Evolutionary conservation across 2,797 vertebrate genomes (phyloP).

Genomic region (Gobio occitaniae): DNA sequence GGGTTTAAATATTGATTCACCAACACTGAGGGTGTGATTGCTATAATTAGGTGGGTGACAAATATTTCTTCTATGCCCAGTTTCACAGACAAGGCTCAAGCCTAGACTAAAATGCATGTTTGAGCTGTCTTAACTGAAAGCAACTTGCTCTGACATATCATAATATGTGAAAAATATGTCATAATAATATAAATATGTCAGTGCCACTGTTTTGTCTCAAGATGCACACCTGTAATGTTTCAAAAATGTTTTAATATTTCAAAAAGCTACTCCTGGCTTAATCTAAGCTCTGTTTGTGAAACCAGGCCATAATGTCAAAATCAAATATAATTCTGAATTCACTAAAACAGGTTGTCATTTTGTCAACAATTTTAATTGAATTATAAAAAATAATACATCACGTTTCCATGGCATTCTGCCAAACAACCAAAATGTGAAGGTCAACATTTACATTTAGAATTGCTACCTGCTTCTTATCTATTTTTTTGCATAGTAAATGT

Average conservation of each 20-base stretch:
- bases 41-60: constrained; percentile 6
- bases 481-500: constrained; percentile 26
- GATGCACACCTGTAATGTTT: neutral
- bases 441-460: constrained; percentile 32
- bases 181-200: neutral
- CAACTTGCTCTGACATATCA: neutral
- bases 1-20: constrained; percentile 42
- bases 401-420: neutral
- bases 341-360: neutral
- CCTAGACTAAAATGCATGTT: neutral
- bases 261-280: neutral
- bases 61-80: neutral
- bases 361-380: neutral
- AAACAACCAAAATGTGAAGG: neutral
- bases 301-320: neutral
- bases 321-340: neutral
- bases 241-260: neutral
- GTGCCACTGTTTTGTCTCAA: neutral
- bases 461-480: constrained; percentile 14
- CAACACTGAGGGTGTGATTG: neutral
- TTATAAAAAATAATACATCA: neutral
- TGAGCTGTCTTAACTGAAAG: neutral
- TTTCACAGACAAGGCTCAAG: neutral
- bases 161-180: too few species aligned
- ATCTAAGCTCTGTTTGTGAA: neutral